phyloP scores from a whole-genome alignment of 2,888 invertebrate genomes.

The Ephialtes manifestator region DNA sequence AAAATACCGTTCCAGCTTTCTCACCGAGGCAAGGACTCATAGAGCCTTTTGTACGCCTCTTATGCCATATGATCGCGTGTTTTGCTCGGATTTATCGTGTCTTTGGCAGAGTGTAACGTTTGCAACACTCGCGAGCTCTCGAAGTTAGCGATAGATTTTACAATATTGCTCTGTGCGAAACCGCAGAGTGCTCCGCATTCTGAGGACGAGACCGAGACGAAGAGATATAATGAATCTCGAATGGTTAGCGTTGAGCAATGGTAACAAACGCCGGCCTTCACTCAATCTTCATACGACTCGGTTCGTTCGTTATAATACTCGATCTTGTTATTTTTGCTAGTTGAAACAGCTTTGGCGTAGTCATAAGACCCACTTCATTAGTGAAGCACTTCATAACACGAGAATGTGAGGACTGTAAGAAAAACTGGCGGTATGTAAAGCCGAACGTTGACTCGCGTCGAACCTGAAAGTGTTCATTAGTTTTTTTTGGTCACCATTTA shows the following conservation, averaged over 20 bases:
- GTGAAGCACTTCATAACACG: background rate
- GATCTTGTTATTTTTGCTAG: background rate
- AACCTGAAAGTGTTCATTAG: slow-evolving; percentile 1
- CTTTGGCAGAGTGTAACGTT: background rate
- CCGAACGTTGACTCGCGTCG: background rate
- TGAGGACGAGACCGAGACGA: slow-evolving; percentile 32
- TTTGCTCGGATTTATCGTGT: slow-evolving; percentile 12
- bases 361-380: slow-evolving; percentile 3
- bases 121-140: background rate
- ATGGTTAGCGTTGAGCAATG: slow-evolving; percentile 41
- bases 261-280: slow-evolving; percentile 19
- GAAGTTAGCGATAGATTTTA: background rate
- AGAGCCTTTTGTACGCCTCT: slow-evolving; percentile 1
- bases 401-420: background rate
- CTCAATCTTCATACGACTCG: slow-evolving; percentile 50
- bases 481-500: background rate
- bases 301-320: slow-evolving; percentile 31
- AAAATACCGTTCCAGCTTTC: slow-evolving; percentile 17
- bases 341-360: background rate
- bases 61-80: slow-evolving; percentile 22
- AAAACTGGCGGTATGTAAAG: slow-evolving; percentile 3
- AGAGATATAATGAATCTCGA: slow-evolving; percentile 40
- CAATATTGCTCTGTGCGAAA: slow-evolving; percentile 1
- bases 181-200: slow-evolving; percentile 27
- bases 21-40: slow-evolving; percentile 5